Conservation (phyloP, 2,113 vertebrate species). For the Casuarius casuarius region DNA sequence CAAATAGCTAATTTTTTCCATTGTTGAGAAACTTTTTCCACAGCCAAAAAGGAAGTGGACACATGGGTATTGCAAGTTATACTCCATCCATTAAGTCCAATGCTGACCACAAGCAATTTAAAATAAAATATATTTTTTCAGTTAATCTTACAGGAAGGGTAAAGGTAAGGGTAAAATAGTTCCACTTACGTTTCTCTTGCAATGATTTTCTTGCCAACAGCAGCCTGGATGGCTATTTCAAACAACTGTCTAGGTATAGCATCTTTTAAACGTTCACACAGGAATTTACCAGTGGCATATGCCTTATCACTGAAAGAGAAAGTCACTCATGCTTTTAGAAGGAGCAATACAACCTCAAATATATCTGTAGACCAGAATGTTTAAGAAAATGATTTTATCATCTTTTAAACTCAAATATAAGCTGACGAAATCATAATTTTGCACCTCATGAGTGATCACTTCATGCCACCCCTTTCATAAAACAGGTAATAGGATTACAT, state of each 20-base stretch:
- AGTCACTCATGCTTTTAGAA: background rate
- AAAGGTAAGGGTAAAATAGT: background rate
- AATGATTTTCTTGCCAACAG: constrained; percentile 90
- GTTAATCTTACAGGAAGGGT: background rate
- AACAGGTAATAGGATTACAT: background rate
- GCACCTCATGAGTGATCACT: background rate
- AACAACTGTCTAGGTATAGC: constrained; percentile 94
- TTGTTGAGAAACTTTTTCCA: background rate
- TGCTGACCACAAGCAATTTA: background rate
- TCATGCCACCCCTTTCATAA: background rate
- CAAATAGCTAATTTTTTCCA: background rate
- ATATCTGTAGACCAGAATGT: background rate
- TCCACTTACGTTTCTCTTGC: constrained; percentile 94
- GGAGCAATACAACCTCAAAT: background rate
- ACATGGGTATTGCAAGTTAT: background rate
- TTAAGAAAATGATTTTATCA: background rate
- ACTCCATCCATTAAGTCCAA: background rate
- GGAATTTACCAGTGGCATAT: constrained; percentile 83
- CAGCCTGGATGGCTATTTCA: constrained; percentile 94
- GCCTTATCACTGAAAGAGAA: constrained; percentile 84
- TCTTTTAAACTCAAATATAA: background rate
- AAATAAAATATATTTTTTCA: background rate
- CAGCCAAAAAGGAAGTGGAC: background rate
- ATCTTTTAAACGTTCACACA: constrained; percentile 92
- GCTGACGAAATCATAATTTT: background rate